Evolutionary conservation across 2,888 invertebrate genomes (phyloP), one percentile per base, ranked within the genome.

Genomic region (Eutolmus rufibarbis): DNA sequence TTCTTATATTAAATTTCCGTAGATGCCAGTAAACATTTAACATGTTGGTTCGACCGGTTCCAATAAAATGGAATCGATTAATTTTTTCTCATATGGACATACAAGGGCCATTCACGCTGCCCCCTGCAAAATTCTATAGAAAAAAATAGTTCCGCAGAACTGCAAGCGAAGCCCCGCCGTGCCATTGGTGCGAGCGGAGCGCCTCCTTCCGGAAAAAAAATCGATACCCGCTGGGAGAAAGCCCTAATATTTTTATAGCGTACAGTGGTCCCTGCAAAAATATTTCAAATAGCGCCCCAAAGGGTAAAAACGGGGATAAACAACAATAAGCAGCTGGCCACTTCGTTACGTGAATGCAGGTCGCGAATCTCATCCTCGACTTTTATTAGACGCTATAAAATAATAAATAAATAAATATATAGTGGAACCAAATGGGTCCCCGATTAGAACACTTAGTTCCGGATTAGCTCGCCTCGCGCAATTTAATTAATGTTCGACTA

Each of bases 1-100:
- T 56, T 82, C 37, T 57, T 82, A 82, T 82, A 82, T 82, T 82
- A 57, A 82, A 82, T 82, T 82, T 82, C 56, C 82, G 28, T 82
- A 31, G 82, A 28, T 57, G 31, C 51, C 57, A 56, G 82, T 82
- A 82, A 82, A 82, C 57, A 82, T 82, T 57, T 82, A 82, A 82
- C 56, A 82, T 82, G 82, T 43, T 56, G 23, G 82, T 82, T 34
- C 34, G 56, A 28, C 57, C 28, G 9, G 56, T 57, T 34, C 31
- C 82, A 57, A 82, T 82, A 82, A 66, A 82, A 28, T 28, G 23
- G 37, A 57, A 82, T 82, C 82, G 82, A 82, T 82, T 82, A 82
- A 82, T 66, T 51, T 82, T 66, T 51, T 82, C 51, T 82, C 82
- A 78, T 43, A 66, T 66, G 51, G n/a, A 51, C 51, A 46, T 46